Evolutionary conservation across 2,113 vertebrate species (phyloP), one percentile per base, ranked within the genome.

Genomic region (Apodemus sylvaticus): DNA sequence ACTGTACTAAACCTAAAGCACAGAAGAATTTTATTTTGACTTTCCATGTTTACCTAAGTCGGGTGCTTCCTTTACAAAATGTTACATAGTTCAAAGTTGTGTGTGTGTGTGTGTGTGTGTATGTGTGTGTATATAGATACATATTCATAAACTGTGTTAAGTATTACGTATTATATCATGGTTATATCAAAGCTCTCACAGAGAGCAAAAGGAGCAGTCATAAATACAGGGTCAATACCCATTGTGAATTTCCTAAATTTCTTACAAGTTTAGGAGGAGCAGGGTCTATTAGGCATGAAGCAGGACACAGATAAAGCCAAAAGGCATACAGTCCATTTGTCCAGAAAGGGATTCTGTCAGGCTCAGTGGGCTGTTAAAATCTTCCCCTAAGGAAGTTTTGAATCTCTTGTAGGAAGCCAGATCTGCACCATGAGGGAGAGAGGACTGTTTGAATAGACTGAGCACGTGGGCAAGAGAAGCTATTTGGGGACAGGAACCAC

Each of bases 1-100:
- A 71, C 86, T 78, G 58, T 70, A 90, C 89, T 91, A 89, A 96
- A 91, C 7, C 45, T 94, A 68, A 93, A 96, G 89, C 45, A 93
- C 22, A 95, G 31, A 7, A 93, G 31, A 12, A 62, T 74, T 85
- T 96, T 39, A 87, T 90, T 92, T 79, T 7, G n/a, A 60, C 62
- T 83, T 11, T 55, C 45, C 79, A 91, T 53, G 53, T 86, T 95
- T 89, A 88, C 36, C 60, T 86, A 73, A 1, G 74, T 5, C 64
- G 34, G 12, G 64, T 76, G 16, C 36, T 90, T 94, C 62, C 20
- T 92, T 90, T 94, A 95, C 83, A 88, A 87, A 95, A 90, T n/a
- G 51, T 58, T 79, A 83, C 19, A 13, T 8, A 95, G 73, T 82
- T 76, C 51, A 42, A 19, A 55, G 60, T 78, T 90, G 5, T 58